Evolutionary conservation across 2,888 invertebrate species (phyloP), one percentile per base, ranked within the genome.

Genomic region (Drosophila mettleri): DNA sequence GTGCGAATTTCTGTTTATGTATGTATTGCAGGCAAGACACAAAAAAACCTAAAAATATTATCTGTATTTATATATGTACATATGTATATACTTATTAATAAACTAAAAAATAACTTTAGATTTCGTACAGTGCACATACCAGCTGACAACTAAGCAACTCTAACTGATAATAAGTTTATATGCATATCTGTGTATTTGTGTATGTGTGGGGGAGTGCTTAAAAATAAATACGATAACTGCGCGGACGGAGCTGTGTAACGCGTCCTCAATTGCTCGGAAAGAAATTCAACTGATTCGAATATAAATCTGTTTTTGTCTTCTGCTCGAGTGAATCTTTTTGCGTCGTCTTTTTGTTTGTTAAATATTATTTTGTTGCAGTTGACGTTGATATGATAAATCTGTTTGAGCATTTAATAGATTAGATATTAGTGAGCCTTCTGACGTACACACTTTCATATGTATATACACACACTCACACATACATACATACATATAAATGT

Each of bases 321-420:
- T 31, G 41, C 29, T 53, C 34, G 36, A 36, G 31, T 29, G 51
- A 62, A 45, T 72, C 61, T 68, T 48, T 55, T 52, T 60, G 60
- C 48, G 60, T 63, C 55, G 69, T 52, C 59, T 69, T 74, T 64
- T 52, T 70, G 61, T 69, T 70, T 54, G 57, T 48, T 57, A 49
- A 59, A 63, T 67, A 38, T 51, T 43, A 39, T 65, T 57, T 62
- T 57, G 51, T 43, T 69, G 55, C 55, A 57, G 55, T 59, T 66
- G 73, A 72, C 73, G 52, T 78, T 66, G 80, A 78, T 87, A 71
- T 75, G 74, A 88, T 74, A 88, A 85, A 87, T 85, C 58, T 81
- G 73, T 74, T 78, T 74, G 63, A 73, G 69, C 70, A 69, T 71
- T 74, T 67, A 33, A 36, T 33, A 87, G 85, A 89, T 89, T 82